These are phyloP conservation scores for Rhinella marina DNA, from an alignment of 2,797 vertebrate species.

Conservation along the genomic window DNA sequence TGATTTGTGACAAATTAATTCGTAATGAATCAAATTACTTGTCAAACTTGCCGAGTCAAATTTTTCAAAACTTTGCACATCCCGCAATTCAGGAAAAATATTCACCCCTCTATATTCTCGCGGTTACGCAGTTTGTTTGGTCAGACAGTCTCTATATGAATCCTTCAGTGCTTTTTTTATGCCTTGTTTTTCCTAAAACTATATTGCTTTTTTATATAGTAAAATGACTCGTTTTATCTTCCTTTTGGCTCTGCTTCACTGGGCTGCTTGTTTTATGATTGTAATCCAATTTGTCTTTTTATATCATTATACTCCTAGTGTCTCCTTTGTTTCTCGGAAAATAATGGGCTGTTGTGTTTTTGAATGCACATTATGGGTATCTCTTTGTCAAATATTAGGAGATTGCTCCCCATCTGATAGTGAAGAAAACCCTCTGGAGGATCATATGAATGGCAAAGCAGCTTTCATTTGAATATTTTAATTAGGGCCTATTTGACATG, in stretches of 20 bases:
- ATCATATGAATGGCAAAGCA: not conserved
- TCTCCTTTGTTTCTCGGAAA: constrained; percentile 42
- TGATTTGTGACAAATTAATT: too few species aligned
- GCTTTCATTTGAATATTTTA: constrained; percentile 49
- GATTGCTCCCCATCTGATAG: constrained; percentile 50
- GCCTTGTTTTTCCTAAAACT: not conserved
- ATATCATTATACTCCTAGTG: constrained; percentile 40
- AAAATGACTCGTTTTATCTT: constrained; percentile 30
- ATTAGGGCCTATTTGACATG: constrained; percentile 43
- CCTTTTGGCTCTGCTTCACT: constrained; percentile 45
- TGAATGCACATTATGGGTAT: constrained; percentile 45
- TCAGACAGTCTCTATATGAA: not conserved
- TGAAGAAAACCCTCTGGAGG: constrained; percentile 44
- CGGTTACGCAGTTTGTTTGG: not conserved
- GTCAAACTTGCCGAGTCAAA: too few species aligned
- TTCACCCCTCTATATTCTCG: too few species aligned
- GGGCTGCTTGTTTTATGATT: constrained; percentile 47
- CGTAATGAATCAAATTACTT: too few species aligned
- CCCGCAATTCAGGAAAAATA: not conserved
- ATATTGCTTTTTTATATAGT: constrained; percentile 35
- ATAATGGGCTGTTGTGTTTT: constrained; percentile 46
- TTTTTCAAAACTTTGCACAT: too few species aligned
- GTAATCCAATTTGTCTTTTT: constrained; percentile 53
- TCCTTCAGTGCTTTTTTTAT: not conserved
- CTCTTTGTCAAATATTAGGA: constrained; percentile 47